A percentile compares a stretch with the other conserved stretches of the same genome.
phyloP scores from a whole-genome alignment of 2,888 invertebrate species.

The Cryptocheilus praepositus region DNA sequence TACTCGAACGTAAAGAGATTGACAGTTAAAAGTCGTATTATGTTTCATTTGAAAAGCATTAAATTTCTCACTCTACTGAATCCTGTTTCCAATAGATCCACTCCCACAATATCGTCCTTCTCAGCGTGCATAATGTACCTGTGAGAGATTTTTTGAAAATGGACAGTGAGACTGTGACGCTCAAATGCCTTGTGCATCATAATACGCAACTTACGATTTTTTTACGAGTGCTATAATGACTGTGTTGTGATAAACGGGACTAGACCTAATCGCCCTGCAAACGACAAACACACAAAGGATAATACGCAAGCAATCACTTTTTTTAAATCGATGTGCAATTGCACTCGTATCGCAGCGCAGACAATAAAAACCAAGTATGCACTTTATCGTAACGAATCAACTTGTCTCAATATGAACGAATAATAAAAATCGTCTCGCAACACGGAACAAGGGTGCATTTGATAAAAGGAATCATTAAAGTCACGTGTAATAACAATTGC shows the following conservation, averaged over 20 bases:
- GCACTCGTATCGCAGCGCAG: too few relatives aligned
- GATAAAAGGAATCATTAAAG: background rate
- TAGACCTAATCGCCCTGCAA: constrained; percentile 85
- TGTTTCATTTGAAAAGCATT: background rate
- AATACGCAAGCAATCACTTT: background rate
- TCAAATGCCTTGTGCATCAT: background rate
- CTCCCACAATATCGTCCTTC: constrained; percentile 87
- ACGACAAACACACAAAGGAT: background rate
- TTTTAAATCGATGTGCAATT: too few relatives aligned
- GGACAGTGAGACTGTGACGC: constrained; percentile 18
- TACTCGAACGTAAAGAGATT: background rate
- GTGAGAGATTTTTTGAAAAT: constrained; percentile 72
- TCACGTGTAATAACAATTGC: background rate
- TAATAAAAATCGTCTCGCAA: background rate
- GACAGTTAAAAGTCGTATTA: background rate
- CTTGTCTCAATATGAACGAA: background rate
- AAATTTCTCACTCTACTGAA: constrained; percentile 86
- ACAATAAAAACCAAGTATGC: too few relatives aligned
- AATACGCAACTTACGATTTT: constrained; percentile 82
- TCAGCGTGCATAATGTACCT: constrained; percentile 82
- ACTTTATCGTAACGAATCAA: background rate
- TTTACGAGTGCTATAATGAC: constrained; percentile 90
- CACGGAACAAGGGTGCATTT: background rate
- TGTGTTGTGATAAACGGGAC: constrained; percentile 85
- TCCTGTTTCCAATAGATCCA: constrained; percentile 88